Evolutionary conservation across 2,888 invertebrate species (phyloP).

Genomic region (Rhyacophila evoluta): DNA sequence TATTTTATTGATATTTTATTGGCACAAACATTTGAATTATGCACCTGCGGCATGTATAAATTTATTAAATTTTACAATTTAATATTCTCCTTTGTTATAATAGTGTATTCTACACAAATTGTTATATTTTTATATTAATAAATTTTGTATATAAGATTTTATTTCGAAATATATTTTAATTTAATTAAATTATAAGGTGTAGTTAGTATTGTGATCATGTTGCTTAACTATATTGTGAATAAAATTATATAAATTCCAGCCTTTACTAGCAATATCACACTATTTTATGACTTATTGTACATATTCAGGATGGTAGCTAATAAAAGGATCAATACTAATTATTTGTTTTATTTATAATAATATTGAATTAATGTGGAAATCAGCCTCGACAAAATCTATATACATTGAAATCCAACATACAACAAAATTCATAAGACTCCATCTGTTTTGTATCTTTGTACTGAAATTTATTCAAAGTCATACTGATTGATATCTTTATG

Average conservation of each 20-base stretch:
- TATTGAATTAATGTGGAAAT: too few species aligned
- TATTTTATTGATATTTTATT: too few species aligned
- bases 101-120: not conserved
- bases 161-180: conserved; percentile 20
- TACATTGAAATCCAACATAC: too few species aligned
- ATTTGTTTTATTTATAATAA: not conserved
- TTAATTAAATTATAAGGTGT: not conserved
- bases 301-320: conserved; percentile 25
- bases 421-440: too few species aligned
- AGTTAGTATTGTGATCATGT: not conserved
- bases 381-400: too few species aligned
- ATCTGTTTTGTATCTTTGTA: too few species aligned
- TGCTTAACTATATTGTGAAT: not conserved
- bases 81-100: not conserved
- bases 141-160: conserved; percentile 21
- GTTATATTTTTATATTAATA: conserved; percentile 26
- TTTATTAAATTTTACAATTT: not conserved
- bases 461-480: too few species aligned
- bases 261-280: conserved; percentile 27
- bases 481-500: too few species aligned
- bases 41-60: too few species aligned
- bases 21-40: too few species aligned
- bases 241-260: conserved; percentile 1
- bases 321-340: conserved; percentile 11
- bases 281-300: conserved; percentile 25